These are phyloP conservation scores for Campodea augens DNA, from an alignment of 1,140 invertebrate species.

Conservation along the genomic window DNA sequence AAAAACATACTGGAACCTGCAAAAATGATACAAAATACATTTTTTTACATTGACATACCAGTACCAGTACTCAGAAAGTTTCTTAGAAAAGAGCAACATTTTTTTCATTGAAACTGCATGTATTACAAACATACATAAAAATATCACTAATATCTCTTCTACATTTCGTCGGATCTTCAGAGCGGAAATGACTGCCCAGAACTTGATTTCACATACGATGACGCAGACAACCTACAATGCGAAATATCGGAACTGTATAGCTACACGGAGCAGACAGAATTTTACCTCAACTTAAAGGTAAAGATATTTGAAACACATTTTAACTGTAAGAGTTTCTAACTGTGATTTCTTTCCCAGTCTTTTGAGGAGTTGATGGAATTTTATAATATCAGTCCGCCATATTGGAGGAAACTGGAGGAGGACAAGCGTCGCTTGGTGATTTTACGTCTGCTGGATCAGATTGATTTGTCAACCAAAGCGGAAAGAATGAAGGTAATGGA, in stretches of 20 bases:
- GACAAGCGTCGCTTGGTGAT: constrained; percentile 49
- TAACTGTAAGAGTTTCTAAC: constrained; percentile 4
- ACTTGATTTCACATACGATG: constrained; percentile 80
- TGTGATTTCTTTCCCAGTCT: constrained; percentile 27
- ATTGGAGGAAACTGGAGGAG: constrained; percentile 54
- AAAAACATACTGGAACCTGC: too few relatives aligned
- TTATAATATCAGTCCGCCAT: constrained; percentile 45
- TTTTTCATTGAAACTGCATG: too few relatives aligned
- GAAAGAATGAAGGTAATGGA: constrained; percentile 66
- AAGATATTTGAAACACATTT: constrained; percentile 5
- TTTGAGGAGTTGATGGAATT: constrained; percentile 73
- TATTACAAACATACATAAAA: too few relatives aligned
- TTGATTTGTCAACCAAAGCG: constrained; percentile 65
- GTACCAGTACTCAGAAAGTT: too few relatives aligned
- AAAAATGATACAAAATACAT: too few relatives aligned
- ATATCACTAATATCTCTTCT: too few relatives aligned
- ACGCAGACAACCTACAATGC: constrained; percentile 70
- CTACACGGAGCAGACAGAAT: constrained; percentile 87
- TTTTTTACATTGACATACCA: too few relatives aligned
- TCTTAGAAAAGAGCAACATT: too few relatives aligned
- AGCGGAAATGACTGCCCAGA: constrained; percentile 31
- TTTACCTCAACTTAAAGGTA: constrained; percentile 56
- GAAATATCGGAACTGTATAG: constrained; percentile 93
- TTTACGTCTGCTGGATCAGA: constrained; percentile 66
- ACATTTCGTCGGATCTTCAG: too few relatives aligned